phyloP scores from a whole-genome alignment of 2,113 vertebrate species.

The Macrotis lagotis region DNA sequence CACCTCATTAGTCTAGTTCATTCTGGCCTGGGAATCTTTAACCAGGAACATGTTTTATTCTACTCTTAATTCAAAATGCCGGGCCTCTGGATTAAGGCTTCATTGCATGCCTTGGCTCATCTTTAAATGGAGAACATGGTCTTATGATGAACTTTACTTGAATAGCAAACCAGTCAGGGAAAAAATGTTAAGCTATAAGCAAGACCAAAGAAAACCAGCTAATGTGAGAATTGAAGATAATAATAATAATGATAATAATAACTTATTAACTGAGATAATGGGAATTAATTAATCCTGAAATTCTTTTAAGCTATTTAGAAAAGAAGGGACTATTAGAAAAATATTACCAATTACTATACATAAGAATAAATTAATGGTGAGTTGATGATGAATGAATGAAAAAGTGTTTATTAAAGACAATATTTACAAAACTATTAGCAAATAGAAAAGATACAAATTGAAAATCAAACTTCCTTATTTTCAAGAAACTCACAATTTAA shows the following conservation, averaged over 20 bases:
- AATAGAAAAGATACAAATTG: neutral
- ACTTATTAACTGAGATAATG: neutral
- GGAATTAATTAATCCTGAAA: neutral
- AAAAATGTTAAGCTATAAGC: neutral
- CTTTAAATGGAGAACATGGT: neutral
- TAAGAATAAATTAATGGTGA: neutral
- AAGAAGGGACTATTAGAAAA: neutral
- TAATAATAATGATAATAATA: neutral
- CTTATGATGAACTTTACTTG: neutral
- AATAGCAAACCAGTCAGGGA: neutral
- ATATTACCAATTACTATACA: neutral
- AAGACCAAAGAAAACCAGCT: neutral
- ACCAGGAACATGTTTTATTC: neutral
- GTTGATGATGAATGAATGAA: neutral
- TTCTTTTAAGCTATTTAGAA: neutral
- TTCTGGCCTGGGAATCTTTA: neutral
- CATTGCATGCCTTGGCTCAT: neutral
- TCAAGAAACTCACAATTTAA: neutral
- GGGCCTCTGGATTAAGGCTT: neutral
- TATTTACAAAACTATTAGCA: neutral
- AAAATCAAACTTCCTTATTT: neutral
- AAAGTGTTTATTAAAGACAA: neutral
- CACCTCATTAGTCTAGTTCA: neutral
- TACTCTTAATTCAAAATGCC: neutral
- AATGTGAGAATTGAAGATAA: neutral